Percentiles rank a stretch among this genome's conserved stretches.
These are phyloP conservation scores for Scaptomyza tumidula DNA, from an alignment of 2,888 invertebrate species.

Conservation along the genomic window DNA sequence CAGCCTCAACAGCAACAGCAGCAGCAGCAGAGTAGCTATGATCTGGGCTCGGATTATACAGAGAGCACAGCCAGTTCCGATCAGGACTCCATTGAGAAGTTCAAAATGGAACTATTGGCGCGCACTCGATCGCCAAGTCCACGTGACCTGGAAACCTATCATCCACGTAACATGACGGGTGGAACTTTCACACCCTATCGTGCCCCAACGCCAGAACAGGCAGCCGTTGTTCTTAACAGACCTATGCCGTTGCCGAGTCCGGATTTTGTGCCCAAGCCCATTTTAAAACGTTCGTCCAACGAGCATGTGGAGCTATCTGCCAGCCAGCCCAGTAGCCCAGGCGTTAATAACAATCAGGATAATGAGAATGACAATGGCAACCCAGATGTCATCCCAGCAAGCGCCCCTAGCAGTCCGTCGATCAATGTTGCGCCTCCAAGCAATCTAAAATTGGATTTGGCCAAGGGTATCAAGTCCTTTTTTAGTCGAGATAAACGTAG, in stretches of 20 bases:
- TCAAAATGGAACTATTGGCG: conserved; percentile 83
- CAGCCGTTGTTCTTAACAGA: conserved; percentile 87
- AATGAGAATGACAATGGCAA: conserved; percentile 3
- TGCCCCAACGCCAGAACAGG: conserved; percentile 85
- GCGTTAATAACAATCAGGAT: conserved; percentile 4
- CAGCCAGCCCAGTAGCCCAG: conserved; percentile 68
- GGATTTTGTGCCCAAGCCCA: conserved; percentile 91
- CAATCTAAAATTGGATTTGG: conserved; percentile 69
- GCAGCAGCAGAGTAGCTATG: conserved; percentile 72
- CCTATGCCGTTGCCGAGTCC: conserved; percentile 88
- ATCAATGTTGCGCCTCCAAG: conserved; percentile 1
- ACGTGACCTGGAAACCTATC: conserved; percentile 88
- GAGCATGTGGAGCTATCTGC: conserved; percentile 82
- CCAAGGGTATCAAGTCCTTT: conserved; percentile 82
- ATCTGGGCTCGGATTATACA: conserved; percentile 87
- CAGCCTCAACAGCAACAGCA: conserved; percentile 37
- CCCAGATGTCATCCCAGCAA: neutral
- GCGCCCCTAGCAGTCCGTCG: neutral
- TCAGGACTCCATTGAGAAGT: conserved; percentile 84
- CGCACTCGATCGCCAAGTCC: conserved; percentile 84
- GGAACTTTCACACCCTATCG: conserved; percentile 83
- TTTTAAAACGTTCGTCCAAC: conserved; percentile 87
- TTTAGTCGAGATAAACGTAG: conserved; percentile 82
- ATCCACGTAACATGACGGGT: conserved; percentile 87
- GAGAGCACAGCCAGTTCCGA: conserved; percentile 87